Evolutionary conservation across 2,888 invertebrate genomes (phyloP), one percentile per base, ranked within the genome.

Genomic region (Sphecodes monilicornis): DNA sequence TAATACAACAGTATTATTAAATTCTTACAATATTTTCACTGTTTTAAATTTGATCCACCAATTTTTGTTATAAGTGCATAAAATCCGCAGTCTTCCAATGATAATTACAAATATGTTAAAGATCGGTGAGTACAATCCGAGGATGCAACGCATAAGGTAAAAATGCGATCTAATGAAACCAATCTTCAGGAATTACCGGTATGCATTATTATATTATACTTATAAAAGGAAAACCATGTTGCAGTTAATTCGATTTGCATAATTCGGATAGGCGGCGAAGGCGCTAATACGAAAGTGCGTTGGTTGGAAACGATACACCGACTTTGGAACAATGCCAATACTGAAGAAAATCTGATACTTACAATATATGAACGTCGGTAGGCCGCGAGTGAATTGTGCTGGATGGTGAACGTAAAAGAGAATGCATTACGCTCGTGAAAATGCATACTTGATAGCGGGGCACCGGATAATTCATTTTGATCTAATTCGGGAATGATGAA

Each of bases 321-420:
- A 36, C 2, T 29, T 79, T 91, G 91, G 91, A 90, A 68, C 26
- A 66, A 36, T 77, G 91, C 91, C 91, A 91, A 84, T 76, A 39
- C 39, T 81, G 76, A 74, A 64, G 85, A 85, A 87, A 86, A 90
- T 90, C 84, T 85, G 84, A 86, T 87, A 86, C 78, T 86, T 85
- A 81, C 86, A 86, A 87, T 82, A 75, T 86, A 88, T 66, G 84
- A 70, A 77, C 76, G 75, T 54, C 16, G 36, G 75, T 76, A 71
- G 71, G 66, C 68, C 50, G 29, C 71, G 79, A 78, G 82, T 89
- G 73, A 87, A 89, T 87, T 78, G 85, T 83, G 41, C 57, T 70
- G 76, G 60, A 29, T 80, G 78, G 32, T 60, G 71, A 82, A 76
- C 83, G 76, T 73, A 80, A 84, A 73, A 78, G 84, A 89, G 84